phyloP scores from a whole-genome alignment of 2,113 vertebrate genomes.

The Sigmodon hispidus region DNA sequence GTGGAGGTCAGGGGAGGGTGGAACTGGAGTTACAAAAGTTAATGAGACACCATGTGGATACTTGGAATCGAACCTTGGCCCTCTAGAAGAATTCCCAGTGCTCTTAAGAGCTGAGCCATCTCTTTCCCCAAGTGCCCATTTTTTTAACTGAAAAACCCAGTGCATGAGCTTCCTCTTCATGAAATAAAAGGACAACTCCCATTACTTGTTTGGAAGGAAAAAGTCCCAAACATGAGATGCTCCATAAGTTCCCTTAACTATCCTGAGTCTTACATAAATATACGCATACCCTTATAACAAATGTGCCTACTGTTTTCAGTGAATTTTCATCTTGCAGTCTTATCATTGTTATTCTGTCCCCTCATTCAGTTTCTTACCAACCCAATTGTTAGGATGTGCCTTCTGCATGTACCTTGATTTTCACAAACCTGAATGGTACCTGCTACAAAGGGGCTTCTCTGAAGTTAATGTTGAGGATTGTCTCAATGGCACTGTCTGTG shows the following conservation, averaged over 20 bases:
- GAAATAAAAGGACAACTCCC: conserved; percentile 11
- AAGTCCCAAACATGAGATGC: background rate
- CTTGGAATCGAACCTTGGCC: background rate
- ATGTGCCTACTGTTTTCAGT: background rate
- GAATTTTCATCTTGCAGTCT: background rate
- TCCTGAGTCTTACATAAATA: background rate
- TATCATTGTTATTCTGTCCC: background rate
- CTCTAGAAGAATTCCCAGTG: too few relatives aligned
- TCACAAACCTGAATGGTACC: background rate
- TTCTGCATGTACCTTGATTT: background rate
- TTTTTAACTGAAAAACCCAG: conserved; percentile 31
- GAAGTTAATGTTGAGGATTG: background rate
- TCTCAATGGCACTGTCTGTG: background rate
- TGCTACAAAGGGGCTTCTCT: background rate
- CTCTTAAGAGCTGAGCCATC: background rate
- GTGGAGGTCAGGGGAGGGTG: background rate
- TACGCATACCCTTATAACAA: background rate
- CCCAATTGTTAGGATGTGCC: background rate
- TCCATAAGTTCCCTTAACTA: conserved; percentile 32
- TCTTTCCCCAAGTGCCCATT: background rate
- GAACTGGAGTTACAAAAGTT: background rate
- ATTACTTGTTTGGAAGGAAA: conserved; percentile 52
- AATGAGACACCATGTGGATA: background rate
- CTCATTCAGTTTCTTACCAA: background rate
- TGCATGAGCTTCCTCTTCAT: background rate